Percentiles rank a stretch among this genome's conserved stretches.
Conservation (phyloP, 2,797 vertebrate species). For the Coendou prehensilis region DNA sequence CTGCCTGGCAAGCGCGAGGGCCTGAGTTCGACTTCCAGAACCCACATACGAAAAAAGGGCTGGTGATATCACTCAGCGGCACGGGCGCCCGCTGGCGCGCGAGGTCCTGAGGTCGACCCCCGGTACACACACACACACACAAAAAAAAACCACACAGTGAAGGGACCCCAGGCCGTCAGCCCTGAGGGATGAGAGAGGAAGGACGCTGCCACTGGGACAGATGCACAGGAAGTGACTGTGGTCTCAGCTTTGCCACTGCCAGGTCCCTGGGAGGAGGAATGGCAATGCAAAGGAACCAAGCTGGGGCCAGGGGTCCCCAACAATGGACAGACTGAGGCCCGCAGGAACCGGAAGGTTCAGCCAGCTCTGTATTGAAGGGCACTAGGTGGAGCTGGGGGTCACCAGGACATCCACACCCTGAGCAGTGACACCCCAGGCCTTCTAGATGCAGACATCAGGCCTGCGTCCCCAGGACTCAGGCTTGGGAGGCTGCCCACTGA, state of each 20-base stretch:
- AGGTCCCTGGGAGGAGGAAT: neutral
- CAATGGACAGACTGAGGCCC: neutral
- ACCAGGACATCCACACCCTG: neutral
- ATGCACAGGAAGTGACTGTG: fast-evolving
- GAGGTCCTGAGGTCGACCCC: no score
- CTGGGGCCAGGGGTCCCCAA: no score
- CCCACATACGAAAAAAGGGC: no score
- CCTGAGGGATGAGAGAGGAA: neutral
- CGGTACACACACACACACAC: no score
- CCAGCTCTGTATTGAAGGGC: neutral
- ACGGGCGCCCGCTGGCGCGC: no score
- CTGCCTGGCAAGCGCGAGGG: no score
- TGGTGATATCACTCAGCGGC: no score
- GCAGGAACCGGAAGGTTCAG: fast-evolving
- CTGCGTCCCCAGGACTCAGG: neutral
- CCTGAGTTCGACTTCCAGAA: no score
- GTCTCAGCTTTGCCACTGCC: neutral
- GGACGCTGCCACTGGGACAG: fast-evolving
- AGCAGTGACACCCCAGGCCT: no score
- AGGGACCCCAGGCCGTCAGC: fast-evolving
- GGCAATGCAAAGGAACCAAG: neutral
- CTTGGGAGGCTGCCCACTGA: neutral
- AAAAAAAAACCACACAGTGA: no score
- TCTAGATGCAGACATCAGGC: fast-evolving
- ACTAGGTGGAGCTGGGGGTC: fast-evolving